These are phyloP conservation scores for Tupiocoris notatus DNA, from an alignment of 2,888 invertebrate genomes.

Conservation along the genomic window DNA sequence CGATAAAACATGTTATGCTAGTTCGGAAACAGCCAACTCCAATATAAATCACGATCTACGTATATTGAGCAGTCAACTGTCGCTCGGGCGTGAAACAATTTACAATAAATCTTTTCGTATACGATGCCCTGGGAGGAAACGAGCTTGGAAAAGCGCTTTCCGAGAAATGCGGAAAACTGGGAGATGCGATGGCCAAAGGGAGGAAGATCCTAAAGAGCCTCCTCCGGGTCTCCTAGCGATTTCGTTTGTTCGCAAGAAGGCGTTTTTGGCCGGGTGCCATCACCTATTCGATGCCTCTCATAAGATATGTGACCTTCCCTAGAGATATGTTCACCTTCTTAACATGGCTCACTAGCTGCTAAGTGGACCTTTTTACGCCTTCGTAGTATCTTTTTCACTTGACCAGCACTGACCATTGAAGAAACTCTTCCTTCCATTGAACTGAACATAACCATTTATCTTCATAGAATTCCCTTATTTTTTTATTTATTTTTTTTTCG, in stretches of 20 bases:
- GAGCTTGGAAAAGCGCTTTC: background rate
- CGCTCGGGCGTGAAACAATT: constrained; percentile 38
- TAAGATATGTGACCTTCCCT: constrained; percentile 28
- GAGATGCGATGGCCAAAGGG: background rate
- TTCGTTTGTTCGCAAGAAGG: background rate
- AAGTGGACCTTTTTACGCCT: constrained; percentile 10
- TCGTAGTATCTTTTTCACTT: background rate
- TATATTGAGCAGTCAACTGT: constrained; percentile 42
- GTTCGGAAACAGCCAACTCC: background rate
- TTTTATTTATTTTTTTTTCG: no score
- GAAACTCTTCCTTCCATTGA: no score
- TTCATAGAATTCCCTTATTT: no score
- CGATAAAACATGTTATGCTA: background rate
- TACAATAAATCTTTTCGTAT: constrained; percentile 32
- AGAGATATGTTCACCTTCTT: background rate
- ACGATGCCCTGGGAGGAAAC: background rate
- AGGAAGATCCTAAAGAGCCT: constrained; percentile 3
- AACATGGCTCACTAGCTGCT: constrained; percentile 33
- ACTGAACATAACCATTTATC: no score
- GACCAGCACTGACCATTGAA: background rate
- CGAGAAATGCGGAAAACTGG: background rate
- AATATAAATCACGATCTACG: constrained; percentile 28
- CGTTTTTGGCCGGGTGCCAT: constrained; percentile 5
- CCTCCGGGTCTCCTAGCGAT: background rate
- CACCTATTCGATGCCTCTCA: constrained; percentile 14